A percentile compares a stretch with the other conserved stretches of the same genome.
These are phyloP conservation scores for Xestia rhomboidea DNA, from an alignment of 2,888 invertebrate genomes.

Conservation along the genomic window DNA sequence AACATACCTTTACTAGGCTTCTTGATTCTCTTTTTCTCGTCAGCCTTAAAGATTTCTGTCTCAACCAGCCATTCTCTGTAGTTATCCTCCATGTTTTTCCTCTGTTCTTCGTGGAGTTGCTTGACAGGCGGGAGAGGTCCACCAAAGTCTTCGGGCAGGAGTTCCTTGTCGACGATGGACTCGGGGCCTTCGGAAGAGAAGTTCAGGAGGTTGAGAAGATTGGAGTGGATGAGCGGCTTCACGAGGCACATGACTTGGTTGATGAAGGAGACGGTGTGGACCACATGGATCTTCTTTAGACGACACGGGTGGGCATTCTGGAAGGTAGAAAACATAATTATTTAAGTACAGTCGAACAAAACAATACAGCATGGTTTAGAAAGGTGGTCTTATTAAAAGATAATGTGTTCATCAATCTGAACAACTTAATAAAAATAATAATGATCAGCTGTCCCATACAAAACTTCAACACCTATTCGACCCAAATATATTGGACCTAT, in stretches of 20 bases:
- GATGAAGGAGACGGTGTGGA: slow-evolving; percentile 92
- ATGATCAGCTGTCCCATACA: background rate
- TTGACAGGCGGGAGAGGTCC: slow-evolving; percentile 90
- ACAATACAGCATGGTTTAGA: background rate
- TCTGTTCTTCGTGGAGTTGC: slow-evolving; percentile 90
- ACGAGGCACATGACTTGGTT: slow-evolving; percentile 93
- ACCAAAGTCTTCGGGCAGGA: slow-evolving; percentile 91
- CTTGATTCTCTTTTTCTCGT: slow-evolving; percentile 87
- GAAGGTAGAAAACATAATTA: slow-evolving; percentile 61
- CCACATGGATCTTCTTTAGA: slow-evolving; percentile 92
- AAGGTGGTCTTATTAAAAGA: background rate
- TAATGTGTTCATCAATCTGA: background rate
- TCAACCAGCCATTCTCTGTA: slow-evolving; percentile 92
- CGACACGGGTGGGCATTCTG: slow-evolving; percentile 93
- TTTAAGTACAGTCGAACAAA: background rate
- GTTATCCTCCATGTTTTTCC: slow-evolving; percentile 89
- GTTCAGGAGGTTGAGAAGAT: slow-evolving; percentile 91
- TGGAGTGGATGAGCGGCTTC: slow-evolving; percentile 92
- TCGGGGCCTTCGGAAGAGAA: slow-evolving; percentile 90
- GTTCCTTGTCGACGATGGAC: slow-evolving; percentile 84
- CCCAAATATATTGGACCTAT: background rate
- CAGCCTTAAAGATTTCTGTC: slow-evolving; percentile 89
- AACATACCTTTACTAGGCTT: slow-evolving; percentile 88
- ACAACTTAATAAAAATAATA: background rate
- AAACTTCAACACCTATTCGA: background rate